These are phyloP conservation scores for Pygocentrus nattereri DNA, from an alignment of 2,797 vertebrate species.

Conservation along the genomic window DNA sequence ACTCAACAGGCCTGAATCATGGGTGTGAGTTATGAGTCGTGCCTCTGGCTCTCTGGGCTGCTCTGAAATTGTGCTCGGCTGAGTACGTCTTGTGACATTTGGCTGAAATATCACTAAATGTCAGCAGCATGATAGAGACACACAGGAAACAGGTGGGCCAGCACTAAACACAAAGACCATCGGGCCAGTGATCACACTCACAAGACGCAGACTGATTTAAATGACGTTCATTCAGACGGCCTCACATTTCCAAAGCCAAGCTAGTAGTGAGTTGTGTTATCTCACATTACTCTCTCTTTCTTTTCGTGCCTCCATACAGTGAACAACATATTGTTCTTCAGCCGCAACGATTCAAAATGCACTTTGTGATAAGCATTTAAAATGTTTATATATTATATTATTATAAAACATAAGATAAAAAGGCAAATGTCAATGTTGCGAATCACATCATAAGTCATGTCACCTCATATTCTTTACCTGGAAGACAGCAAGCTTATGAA, in stretches of 20 bases:
- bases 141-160: constrained; percentile 39
- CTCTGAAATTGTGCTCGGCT: constrained; percentile 21
- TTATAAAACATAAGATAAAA: no score
- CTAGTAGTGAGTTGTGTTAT: neutral
- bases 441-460: no score
- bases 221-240: neutral
- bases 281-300: neutral
- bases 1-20: neutral
- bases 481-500: no score
- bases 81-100: constrained; percentile 53
- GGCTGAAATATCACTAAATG: constrained; percentile 60
- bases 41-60: constrained; percentile 13
- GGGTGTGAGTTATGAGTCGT: neutral
- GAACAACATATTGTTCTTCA: no score
- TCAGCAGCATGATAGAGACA: constrained; percentile 42
- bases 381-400: no score
- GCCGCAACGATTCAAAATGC: no score
- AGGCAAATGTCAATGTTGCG: no score
- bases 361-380: no score
- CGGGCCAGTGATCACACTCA: constrained; percentile 25
- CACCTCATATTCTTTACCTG: no score
- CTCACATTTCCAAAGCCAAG: neutral
- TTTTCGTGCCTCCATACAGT: no score
- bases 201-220: neutral
- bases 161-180: constrained; percentile 43